Evolutionary conservation across 2,113 vertebrate genomes (phyloP).

Genomic region (Zosterops borbonicus): DNA sequence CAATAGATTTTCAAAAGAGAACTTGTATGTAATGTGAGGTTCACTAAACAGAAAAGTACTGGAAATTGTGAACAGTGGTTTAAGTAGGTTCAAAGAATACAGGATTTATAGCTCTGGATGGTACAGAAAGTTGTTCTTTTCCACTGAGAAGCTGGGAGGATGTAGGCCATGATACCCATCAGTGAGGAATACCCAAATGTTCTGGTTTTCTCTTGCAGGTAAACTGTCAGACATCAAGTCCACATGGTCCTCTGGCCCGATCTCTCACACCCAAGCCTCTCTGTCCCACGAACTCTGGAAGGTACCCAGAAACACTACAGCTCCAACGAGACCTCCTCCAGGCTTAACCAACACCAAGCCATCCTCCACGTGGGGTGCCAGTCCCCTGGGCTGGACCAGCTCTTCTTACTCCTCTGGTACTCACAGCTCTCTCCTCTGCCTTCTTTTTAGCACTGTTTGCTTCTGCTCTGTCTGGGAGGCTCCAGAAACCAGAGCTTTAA

Average conservation of each 20-base stretch:
- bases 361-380: slow-evolving; percentile 92
- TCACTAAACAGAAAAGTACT: neutral
- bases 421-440: neutral
- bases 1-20: neutral
- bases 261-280: slow-evolving; percentile 91
- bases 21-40: neutral
- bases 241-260: slow-evolving; percentile 92
- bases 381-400: slow-evolving; percentile 91
- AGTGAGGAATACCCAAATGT: neutral
- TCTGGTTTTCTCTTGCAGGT: slow-evolving; percentile 68
- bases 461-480: rapidly evolving
- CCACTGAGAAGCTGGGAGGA: neutral
- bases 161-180: neutral
- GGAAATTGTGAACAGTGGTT: neutral
- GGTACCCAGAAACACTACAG: slow-evolving; percentile 88
- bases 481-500: neutral
- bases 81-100: neutral
- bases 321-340: slow-evolving; percentile 91
- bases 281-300: slow-evolving; percentile 98
- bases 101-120: neutral
- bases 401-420: slow-evolving; percentile 92
- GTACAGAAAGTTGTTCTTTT: neutral
- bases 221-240: slow-evolving; percentile 97
- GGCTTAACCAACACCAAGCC: slow-evolving; percentile 93
- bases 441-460: neutral